These are phyloP conservation scores for Xiphophorus hellerii DNA, from an alignment of 2,113 vertebrate genomes.

Conservation along the genomic window DNA sequence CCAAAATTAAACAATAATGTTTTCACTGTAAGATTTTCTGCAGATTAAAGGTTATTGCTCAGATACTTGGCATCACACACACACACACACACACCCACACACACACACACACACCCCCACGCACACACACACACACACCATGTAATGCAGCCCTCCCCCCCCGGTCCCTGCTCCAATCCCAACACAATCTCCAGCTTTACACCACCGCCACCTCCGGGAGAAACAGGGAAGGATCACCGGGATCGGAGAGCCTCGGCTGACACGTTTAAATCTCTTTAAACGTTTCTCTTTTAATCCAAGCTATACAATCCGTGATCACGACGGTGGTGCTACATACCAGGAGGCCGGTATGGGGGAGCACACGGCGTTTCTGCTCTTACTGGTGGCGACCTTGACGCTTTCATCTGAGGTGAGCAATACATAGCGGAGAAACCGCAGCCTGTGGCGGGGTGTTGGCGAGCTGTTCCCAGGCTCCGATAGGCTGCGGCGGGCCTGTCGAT, in stretches of 20 bases:
- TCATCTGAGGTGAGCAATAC: slow-evolving; percentile 77
- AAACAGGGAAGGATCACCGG: slow-evolving; percentile 42
- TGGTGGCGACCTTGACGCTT: slow-evolving; percentile 78
- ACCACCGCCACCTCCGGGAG: slow-evolving; percentile 38
- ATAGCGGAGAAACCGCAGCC: slow-evolving; percentile 24
- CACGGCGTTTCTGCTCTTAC: slow-evolving; percentile 73
- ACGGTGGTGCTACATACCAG: slow-evolving; percentile 37
- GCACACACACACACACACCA: rapidly evolving
- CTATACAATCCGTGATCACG: slow-evolving; percentile 12
- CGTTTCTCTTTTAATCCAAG: background rate
- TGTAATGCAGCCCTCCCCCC: background rate
- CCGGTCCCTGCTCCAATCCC: slow-evolving; percentile 43
- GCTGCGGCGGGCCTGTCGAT: background rate
- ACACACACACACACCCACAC: rapidly evolving
- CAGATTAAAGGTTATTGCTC: too few species aligned
- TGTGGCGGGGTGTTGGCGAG: slow-evolving; percentile 1
- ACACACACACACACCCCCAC: rapidly evolving
- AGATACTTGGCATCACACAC: too few species aligned
- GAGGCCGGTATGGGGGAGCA: slow-evolving; percentile 73
- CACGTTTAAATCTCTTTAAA: background rate
- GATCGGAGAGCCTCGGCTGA: slow-evolving; percentile 22
- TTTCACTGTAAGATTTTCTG: too few species aligned
- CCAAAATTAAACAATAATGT: too few species aligned
- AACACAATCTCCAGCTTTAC: slow-evolving; percentile 36
- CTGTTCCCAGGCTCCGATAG: background rate